Conservation (phyloP, 2,113 vertebrate genomes). For the Psephotus haematonotus region DNA sequence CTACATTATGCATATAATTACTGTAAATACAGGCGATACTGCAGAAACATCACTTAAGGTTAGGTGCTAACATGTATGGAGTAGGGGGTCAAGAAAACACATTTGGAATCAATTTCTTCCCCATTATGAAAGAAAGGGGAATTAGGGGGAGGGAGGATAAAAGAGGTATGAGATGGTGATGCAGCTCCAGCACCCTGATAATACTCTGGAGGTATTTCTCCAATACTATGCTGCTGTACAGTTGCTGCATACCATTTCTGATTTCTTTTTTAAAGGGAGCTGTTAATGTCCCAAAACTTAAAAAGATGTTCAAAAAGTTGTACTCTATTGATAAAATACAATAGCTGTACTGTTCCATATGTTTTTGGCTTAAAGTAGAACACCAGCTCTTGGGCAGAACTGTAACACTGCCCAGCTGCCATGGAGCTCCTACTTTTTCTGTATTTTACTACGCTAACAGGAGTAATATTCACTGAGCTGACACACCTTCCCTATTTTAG, state of each 20-base stretch:
- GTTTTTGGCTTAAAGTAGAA: not conserved
- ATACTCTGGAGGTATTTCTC: conserved; percentile 23
- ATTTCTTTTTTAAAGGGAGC: conserved; percentile 19
- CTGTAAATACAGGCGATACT: conserved; percentile 81
- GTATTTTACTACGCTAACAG: not conserved
- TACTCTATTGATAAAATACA: not conserved
- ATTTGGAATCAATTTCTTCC: conserved; percentile 77
- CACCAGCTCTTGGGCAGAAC: not conserved
- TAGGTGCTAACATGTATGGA: conserved; percentile 75
- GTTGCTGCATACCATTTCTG: not conserved
- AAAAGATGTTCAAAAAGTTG: not conserved
- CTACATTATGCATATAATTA: conserved; percentile 87
- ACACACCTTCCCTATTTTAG: not conserved
- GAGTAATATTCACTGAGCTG: not conserved
- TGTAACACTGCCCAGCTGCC: not conserved
- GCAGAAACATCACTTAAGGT: conserved; percentile 80
- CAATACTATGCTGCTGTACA: not conserved
- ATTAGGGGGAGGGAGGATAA: not conserved
- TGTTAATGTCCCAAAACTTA: conserved; percentile 22
- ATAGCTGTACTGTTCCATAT: not conserved
- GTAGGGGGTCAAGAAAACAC: conserved; percentile 77
- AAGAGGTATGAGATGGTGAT: conserved; percentile 2
- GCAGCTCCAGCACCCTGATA: conserved; percentile 7
- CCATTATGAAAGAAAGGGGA: conserved; percentile 64
- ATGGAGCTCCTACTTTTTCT: not conserved